Evolutionary conservation across 2,888 invertebrate species (phyloP).

Genomic region (Scotopteryx bipunctaria): DNA sequence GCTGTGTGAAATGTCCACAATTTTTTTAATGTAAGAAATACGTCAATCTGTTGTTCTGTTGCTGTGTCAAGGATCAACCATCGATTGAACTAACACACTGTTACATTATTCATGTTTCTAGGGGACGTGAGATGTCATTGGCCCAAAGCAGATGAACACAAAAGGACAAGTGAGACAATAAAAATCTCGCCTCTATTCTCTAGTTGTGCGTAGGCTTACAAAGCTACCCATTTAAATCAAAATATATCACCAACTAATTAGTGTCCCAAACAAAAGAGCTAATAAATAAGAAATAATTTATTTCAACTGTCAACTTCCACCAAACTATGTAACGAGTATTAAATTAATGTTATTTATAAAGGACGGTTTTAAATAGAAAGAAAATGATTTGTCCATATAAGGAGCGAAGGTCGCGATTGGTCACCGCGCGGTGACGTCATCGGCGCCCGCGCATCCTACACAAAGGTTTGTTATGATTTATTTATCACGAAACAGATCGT

Average conservation of each 20-base stretch:
- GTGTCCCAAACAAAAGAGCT: background rate
- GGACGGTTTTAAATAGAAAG: conserved; percentile 27
- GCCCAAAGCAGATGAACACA: background rate
- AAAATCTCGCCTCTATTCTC: too few species aligned
- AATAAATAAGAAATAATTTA: conserved; percentile 20
- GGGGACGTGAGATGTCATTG: too few species aligned
- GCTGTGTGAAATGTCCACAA: too few species aligned
- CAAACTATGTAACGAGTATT: too few species aligned
- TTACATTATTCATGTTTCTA: too few species aligned
- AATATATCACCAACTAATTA: conserved; percentile 8
- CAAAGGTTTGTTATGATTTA: conserved; percentile 66
- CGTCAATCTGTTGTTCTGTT: too few species aligned
- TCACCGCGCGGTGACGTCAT: conserved; percentile 57
- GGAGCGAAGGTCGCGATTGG: conserved; percentile 38
- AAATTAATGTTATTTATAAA: conserved; percentile 19
- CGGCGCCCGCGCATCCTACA: conserved; percentile 69
- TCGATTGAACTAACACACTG: too few species aligned
- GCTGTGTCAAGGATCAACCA: too few species aligned
- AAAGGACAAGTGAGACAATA: background rate
- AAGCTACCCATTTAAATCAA: background rate
- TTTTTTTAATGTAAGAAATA: too few species aligned
- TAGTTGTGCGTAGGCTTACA: too few species aligned
- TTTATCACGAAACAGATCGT: conserved; percentile 59
- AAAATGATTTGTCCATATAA: conserved; percentile 27
- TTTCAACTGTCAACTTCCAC: conserved; percentile 13